phyloP scores from a whole-genome alignment of 2,888 invertebrate species.

The Therioaphis trifolii region DNA sequence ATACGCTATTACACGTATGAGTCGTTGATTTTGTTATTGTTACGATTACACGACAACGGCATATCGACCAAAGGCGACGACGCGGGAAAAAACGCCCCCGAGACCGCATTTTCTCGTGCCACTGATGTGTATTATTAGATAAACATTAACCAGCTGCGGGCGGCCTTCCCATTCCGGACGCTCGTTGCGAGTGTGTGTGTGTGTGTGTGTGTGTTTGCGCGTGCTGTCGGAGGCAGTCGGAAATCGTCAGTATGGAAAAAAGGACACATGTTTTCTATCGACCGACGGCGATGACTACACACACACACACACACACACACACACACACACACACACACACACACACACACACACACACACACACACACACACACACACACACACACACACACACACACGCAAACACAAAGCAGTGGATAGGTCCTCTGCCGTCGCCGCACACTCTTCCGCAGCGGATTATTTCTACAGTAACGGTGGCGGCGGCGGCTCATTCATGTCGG shows the following conservation, averaged over 20 bases:
- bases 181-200: constrained; percentile 2
- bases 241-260: constrained; percentile 62
- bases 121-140: constrained; percentile 56
- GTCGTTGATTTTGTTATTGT: not conserved
- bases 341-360: not conserved
- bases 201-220: not conserved
- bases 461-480: not conserved
- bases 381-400: not conserved
- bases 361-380: not conserved
- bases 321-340: not conserved
- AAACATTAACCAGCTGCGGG: constrained; percentile 61
- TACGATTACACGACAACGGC: not conserved
- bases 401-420: not conserved
- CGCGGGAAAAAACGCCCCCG: constrained; percentile 37
- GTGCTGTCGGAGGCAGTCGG: constrained; percentile 46
- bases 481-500: not conserved
- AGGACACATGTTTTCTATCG: constrained; percentile 63
- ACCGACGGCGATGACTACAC: constrained; percentile 49
- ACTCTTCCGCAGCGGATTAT: constrained; percentile 24
- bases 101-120: constrained; percentile 29
- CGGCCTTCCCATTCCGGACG: not conserved
- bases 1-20: not conserved
- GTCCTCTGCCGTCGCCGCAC: not conserved
- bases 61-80: constrained; percentile 14
- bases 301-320: not conserved